Evolutionary conservation across 2,797 vertebrate species (phyloP).

Genomic region (Sebastes flavidus): DNA sequence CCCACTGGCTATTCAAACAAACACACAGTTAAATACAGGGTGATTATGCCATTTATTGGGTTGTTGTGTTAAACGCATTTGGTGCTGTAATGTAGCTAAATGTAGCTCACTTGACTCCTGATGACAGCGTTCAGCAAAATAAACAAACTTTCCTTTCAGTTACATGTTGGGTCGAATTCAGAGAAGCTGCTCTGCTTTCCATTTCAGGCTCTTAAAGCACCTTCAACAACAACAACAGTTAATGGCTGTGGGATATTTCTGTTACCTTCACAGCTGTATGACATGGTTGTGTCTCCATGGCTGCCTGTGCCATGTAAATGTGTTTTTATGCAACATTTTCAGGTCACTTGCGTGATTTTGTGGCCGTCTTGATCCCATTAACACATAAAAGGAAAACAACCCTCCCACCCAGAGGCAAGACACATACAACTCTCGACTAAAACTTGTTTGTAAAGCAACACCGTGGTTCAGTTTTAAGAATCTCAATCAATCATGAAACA

Average conservation of each 20-base stretch:
- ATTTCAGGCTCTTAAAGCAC: not conserved
- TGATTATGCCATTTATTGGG: slow-evolving; percentile 6
- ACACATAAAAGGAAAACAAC: too few species aligned
- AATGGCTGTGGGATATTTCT: not conserved
- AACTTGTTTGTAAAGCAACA: too few species aligned
- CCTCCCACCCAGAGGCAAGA: not conserved
- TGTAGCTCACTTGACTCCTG: slow-evolving; percentile 2
- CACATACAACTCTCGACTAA: not conserved
- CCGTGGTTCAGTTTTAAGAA: not conserved
- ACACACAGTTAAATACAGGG: not conserved
- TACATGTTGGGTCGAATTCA: not conserved
- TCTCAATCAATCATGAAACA: not conserved
- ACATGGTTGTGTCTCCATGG: not conserved
- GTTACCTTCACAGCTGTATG: not conserved
- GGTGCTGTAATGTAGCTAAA: not conserved
- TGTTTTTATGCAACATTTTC: not conserved
- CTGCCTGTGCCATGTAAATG: not conserved
- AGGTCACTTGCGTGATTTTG: not conserved
- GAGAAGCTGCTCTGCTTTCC: not conserved
- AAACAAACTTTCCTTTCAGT: slow-evolving; percentile 4
- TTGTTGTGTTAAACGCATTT: slow-evolving; percentile 1
- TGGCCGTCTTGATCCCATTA: not conserved
- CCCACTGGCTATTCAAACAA: not conserved
- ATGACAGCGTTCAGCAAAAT: not conserved
- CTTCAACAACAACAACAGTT: not conserved